phyloP scores from a whole-genome alignment of 2,888 invertebrate species.

The Pollenia griseotomentosa region DNA sequence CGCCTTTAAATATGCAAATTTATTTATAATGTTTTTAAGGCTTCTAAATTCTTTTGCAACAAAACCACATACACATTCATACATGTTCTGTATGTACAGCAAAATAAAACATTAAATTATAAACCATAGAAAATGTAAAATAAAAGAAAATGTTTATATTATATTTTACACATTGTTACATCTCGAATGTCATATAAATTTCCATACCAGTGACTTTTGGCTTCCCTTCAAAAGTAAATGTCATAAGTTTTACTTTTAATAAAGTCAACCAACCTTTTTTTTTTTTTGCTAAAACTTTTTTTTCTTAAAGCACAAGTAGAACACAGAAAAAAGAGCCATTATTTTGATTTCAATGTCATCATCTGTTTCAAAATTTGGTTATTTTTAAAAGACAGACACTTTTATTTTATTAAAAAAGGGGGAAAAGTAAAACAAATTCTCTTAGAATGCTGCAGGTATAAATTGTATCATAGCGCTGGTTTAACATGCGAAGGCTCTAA shows the following conservation, averaged over 20 bases:
- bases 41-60: background rate
- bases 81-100: too few species aligned
- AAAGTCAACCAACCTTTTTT: constrained; percentile 37
- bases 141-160: background rate
- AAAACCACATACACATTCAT: background rate
- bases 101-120: background rate
- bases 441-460: too few species aligned
- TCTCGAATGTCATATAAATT: background rate
- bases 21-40: background rate
- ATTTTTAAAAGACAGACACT: too few species aligned
- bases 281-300: background rate
- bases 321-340: background rate
- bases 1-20: constrained; percentile 40
- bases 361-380: background rate
- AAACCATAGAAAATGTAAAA: constrained; percentile 4
- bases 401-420: too few species aligned
- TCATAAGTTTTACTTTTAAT: constrained; percentile 57
- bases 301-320: background rate
- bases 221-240: background rate
- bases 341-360: background rate
- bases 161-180: constrained; percentile 17
- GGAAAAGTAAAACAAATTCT: constrained; percentile 6
- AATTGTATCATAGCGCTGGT: too few species aligned
- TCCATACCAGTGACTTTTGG: background rate
- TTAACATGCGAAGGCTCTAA: too few species aligned